These are phyloP conservation scores for Nothobranchius kuhntae DNA, from an alignment of 2,113 vertebrate species.

Conservation along the genomic window DNA sequence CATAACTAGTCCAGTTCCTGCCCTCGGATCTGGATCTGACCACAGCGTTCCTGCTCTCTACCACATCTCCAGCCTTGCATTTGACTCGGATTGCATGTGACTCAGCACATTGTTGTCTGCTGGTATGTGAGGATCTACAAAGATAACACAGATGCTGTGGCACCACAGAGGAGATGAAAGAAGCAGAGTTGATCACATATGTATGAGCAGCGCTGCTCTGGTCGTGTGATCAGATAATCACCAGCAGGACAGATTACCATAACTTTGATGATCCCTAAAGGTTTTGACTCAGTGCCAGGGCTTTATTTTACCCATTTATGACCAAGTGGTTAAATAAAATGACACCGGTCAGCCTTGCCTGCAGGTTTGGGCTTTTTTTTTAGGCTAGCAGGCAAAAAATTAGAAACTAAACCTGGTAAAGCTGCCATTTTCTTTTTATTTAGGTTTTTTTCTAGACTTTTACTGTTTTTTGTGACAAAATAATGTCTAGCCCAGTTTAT, in stretches of 20 bases:
- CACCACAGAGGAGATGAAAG: slow-evolving; percentile 52
- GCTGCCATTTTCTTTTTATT: background rate
- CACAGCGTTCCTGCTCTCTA: slow-evolving; percentile 20
- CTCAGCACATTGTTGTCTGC: slow-evolving; percentile 52
- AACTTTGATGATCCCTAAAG: background rate
- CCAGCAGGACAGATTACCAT: slow-evolving; percentile 22
- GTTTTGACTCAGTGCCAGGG: background rate
- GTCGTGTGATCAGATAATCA: slow-evolving; percentile 36
- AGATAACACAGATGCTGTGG: slow-evolving; percentile 51
- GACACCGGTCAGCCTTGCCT: background rate
- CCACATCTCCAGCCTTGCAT: slow-evolving; percentile 31
- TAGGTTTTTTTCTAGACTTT: background rate
- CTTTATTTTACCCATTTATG: background rate
- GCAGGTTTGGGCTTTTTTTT: background rate
- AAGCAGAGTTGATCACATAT: slow-evolving; percentile 30
- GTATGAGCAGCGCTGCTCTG: slow-evolving; percentile 16
- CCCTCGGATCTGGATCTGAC: background rate
- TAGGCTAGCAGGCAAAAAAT: background rate
- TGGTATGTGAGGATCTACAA: slow-evolving; percentile 41
- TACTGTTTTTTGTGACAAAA: no score
- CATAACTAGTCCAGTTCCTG: no score
- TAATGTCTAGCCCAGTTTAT: background rate
- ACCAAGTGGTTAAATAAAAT: background rate
- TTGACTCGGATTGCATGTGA: slow-evolving; percentile 52
- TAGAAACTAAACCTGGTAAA: background rate